Evolutionary conservation across 2,888 invertebrate genomes (phyloP).

Genomic region (Apoderus coryli): DNA sequence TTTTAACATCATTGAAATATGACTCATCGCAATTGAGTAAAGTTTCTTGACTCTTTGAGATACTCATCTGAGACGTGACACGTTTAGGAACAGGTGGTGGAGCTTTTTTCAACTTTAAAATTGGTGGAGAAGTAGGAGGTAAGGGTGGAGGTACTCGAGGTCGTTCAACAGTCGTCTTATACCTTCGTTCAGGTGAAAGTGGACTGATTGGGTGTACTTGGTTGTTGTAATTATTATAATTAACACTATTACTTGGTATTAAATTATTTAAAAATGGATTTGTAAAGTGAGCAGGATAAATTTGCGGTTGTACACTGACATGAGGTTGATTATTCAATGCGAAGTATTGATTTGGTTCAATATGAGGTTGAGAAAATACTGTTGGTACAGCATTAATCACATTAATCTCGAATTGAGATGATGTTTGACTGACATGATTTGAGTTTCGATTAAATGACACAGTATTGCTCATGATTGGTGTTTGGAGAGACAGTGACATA

Average conservation of each 20-base stretch:
- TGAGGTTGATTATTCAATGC: no score
- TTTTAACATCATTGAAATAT: constrained; percentile 10
- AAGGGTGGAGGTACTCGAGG: constrained; percentile 9
- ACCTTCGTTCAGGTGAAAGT: no score
- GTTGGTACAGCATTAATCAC: no score
- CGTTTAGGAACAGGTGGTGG: constrained; percentile 19
- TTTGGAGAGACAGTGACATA: constrained; percentile 12
- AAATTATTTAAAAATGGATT: no score
- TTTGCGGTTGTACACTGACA: no score
- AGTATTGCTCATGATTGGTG: constrained; percentile 13
- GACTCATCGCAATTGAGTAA: constrained; percentile 16
- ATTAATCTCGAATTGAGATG: constrained; percentile 20
- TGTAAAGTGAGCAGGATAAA: no score
- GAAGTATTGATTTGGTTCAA: no score
- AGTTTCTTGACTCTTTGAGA: constrained; percentile 19
- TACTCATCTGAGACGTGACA: constrained; percentile 16
- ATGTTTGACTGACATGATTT: constrained; percentile 10
- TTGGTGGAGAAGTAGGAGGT: constrained; percentile 12
- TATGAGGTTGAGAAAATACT: no score
- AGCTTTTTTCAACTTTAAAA: constrained; percentile 15
- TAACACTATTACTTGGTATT: no score
- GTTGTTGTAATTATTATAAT: no score
- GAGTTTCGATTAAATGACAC: constrained; percentile 13
- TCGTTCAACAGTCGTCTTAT: no score
- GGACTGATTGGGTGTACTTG: no score